phyloP scores from a whole-genome alignment of 2,113 vertebrate genomes.

The Microcebus tavaratra region DNA sequence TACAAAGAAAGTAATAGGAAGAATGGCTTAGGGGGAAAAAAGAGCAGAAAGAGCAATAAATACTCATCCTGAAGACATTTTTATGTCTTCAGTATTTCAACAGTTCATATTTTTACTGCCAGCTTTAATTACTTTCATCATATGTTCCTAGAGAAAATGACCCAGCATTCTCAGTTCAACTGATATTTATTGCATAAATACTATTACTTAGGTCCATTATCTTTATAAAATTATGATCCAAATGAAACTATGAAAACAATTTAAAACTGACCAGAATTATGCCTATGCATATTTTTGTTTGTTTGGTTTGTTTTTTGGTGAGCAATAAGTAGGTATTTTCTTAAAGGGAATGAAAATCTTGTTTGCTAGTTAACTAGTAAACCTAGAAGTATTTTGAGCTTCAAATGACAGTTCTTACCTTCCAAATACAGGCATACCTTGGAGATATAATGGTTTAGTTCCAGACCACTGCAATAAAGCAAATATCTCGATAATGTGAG shows the following conservation, averaged over 20 bases:
- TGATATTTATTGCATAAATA: background rate
- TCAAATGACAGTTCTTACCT: background rate
- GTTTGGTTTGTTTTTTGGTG: slow-evolving; percentile 2
- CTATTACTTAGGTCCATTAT: background rate
- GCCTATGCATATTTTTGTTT: background rate
- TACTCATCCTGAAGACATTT: background rate
- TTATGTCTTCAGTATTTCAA: background rate
- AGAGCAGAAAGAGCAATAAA: background rate
- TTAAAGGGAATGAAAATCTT: slow-evolving; percentile 14
- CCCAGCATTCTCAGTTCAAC: background rate
- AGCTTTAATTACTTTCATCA: slow-evolving; percentile 41
- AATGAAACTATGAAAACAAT: slow-evolving; percentile 25
- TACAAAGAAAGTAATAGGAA: background rate
- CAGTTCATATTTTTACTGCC: background rate
- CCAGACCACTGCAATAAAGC: background rate
- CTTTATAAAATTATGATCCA: background rate
- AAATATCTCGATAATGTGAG: background rate
- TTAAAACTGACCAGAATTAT: background rate
- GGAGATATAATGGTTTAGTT: background rate
- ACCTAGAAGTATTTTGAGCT: slow-evolving; percentile 34
- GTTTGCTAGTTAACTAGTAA: slow-evolving; percentile 32
- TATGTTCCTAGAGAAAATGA: slow-evolving; percentile 12
- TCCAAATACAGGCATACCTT: background rate
- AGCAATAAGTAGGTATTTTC: background rate
- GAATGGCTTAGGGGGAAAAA: background rate